phyloP scores from a whole-genome alignment of 2,797 vertebrate genomes.

The Coreius guichenoti region DNA sequence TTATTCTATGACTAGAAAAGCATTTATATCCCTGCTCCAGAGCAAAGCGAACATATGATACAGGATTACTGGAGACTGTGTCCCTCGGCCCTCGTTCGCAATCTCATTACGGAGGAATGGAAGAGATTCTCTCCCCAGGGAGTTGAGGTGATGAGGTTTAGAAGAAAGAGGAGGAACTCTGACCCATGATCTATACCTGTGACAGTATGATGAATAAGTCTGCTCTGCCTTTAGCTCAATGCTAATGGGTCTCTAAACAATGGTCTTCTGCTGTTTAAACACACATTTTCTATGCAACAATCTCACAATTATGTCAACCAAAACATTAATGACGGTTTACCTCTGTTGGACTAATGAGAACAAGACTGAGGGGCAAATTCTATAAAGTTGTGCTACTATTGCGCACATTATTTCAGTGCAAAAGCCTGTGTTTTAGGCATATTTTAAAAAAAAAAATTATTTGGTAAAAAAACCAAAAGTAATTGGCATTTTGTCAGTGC shows the following conservation, averaged over 20 bases:
- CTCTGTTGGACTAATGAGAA: neutral
- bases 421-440: neutral
- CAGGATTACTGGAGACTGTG: slow-evolving; percentile 33
- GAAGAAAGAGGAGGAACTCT: slow-evolving; percentile 58
- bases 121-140: slow-evolving; percentile 16
- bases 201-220: slow-evolving; percentile 66
- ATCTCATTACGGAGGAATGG: slow-evolving; percentile 38
- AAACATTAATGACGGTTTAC: neutral
- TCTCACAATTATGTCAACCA: slow-evolving; percentile 2
- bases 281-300: slow-evolving; percentile 11
- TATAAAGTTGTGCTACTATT: neutral
- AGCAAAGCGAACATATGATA: slow-evolving; percentile 9
- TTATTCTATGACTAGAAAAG: slow-evolving; percentile 20
- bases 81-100: slow-evolving; percentile 37
- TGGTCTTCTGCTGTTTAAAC: slow-evolving; percentile 11
- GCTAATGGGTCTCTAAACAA: slow-evolving; percentile 58
- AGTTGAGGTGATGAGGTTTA: slow-evolving; percentile 43
- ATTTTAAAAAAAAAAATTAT: too few species aligned
- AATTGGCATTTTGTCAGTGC: too few species aligned
- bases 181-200: slow-evolving; percentile 67
- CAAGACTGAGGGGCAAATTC: neutral
- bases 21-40: slow-evolving; percentile 26
- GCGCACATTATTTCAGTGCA: neutral
- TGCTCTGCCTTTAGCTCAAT: slow-evolving; percentile 52
- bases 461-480: too few species aligned